phyloP scores from a whole-genome alignment of 2,797 vertebrate genomes.

The Chiroxiphia lanceolata region DNA sequence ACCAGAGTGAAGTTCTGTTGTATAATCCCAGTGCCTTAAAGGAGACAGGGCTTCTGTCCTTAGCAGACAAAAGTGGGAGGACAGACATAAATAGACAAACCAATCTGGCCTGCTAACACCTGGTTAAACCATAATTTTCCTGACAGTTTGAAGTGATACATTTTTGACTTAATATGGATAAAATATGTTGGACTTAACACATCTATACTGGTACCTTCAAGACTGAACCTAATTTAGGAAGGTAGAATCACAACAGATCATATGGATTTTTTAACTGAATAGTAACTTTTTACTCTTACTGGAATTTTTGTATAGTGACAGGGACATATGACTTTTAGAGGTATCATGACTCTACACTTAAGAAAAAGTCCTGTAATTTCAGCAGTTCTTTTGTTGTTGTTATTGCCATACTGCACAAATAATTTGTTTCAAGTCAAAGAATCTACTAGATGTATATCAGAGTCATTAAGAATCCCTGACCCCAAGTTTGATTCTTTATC shows the following conservation, averaged over 20 bases:
- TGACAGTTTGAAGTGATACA: not conserved
- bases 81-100: not conserved
- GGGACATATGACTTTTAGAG: not conserved
- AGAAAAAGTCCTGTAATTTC: not conserved
- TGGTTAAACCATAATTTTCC: not conserved
- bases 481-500: not conserved
- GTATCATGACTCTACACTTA: not conserved
- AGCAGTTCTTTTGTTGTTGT: not conserved
- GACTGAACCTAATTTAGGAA: not conserved
- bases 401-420: not conserved
- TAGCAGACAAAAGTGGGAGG: not conserved
- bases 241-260: not conserved
- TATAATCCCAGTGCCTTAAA: not conserved
- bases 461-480: not conserved
- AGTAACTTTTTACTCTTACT: not conserved
- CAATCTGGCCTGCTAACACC: not conserved
- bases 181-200: not conserved
- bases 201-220: not conserved
- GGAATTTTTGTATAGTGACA: not conserved
- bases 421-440: not conserved
- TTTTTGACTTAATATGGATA: not conserved
- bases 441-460: not conserved
- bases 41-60: not conserved
- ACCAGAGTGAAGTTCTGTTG: not conserved
- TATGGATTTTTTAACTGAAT: not conserved